A percentile compares a stretch with the other conserved stretches of the same genome.
Conservation (phyloP, 53 echinoderm and acorn worm genomes). For the Patiria pectinifera region DNA sequence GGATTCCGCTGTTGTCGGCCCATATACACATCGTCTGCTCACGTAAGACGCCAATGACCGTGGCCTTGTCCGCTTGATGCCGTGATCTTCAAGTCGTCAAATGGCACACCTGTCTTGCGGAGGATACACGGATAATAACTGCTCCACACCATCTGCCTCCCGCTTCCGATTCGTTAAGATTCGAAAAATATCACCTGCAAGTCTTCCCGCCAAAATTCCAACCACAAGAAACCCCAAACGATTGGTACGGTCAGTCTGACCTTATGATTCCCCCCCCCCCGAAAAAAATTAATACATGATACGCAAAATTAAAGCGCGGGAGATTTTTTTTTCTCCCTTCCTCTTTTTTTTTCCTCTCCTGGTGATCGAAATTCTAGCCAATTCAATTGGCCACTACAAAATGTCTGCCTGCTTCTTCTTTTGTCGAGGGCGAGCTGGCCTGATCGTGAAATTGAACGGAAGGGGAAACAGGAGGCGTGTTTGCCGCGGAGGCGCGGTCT, state of each 20-base stretch:
- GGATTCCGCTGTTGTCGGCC: background rate
- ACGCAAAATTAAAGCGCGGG: background rate
- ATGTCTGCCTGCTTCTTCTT: background rate
- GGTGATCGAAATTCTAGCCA: constrained; percentile 21
- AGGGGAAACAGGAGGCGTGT: constrained; percentile 16
- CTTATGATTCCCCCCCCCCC: background rate
- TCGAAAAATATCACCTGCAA: constrained; percentile 32
- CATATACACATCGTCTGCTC: background rate
- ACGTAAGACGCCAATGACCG: background rate
- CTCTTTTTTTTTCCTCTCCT: background rate
- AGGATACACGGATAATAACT: background rate
- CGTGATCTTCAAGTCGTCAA: background rate
- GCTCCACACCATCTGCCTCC: constrained; percentile 41
- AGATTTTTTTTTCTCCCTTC: no score
- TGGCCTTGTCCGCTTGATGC: constrained; percentile 22
- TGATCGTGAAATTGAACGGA: constrained; percentile 67
- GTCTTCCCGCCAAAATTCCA: background rate
- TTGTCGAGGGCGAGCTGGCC: constrained; percentile 24
- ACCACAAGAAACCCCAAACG: background rate
- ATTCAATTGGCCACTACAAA: constrained; percentile 10
- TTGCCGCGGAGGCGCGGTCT: background rate
- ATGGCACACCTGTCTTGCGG: constrained; percentile 46
- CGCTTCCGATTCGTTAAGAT: constrained; percentile 22
- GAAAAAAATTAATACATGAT: background rate
- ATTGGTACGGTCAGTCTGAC: constrained; percentile 19